Evolutionary conservation across 2,888 invertebrate genomes (phyloP), one percentile per base, ranked within the genome.

Genomic region (Xylocampa areola): DNA sequence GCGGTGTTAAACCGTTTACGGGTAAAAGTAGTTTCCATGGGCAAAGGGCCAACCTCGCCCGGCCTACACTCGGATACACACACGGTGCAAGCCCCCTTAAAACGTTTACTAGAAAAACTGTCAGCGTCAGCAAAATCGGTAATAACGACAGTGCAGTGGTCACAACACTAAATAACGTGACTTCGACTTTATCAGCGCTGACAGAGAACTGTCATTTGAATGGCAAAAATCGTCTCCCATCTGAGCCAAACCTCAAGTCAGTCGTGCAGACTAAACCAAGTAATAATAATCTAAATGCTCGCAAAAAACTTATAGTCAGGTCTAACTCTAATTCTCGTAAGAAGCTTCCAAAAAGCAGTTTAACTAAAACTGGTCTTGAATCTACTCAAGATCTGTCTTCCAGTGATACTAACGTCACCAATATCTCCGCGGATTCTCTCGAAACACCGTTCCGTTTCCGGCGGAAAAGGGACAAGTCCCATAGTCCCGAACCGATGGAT

Each of bases 191-290:
- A 11, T 90, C 94, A 0, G 90, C 93, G 0, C 65, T 94, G 29
- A 94, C 94, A 0, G 94, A 94, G 53, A 94, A 94, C 76, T 94
- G 94, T 43, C 85, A 93, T 78, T 78, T 94, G 63, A 93, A 94
- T 65, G 92, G 92, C 36, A 94, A 93, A 66, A 91, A 91, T 45
- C 80, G 93, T 7, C 61, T 92, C 0, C 89, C 92, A 0, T 89
- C 92, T 1, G 93, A 94, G 45, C 89, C 91, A 11, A 94, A 91
- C 65, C 73, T 90, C 13, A 93, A 90, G 77, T 72, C 81, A 0
- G 82, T 70, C 0, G 69, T 84, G 0, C 82, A 85, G 36, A 53
- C 67, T 1, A 89, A 89, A 78, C 74, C 80, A 0, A 68, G 82
- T 0, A 77, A 84, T 0, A 76, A 80, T 0, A 88, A 82, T 29